Evolutionary conservation across 64 coral and sea anemone species (phyloP).

Genomic region (Catalaphyllia jardinei): DNA sequence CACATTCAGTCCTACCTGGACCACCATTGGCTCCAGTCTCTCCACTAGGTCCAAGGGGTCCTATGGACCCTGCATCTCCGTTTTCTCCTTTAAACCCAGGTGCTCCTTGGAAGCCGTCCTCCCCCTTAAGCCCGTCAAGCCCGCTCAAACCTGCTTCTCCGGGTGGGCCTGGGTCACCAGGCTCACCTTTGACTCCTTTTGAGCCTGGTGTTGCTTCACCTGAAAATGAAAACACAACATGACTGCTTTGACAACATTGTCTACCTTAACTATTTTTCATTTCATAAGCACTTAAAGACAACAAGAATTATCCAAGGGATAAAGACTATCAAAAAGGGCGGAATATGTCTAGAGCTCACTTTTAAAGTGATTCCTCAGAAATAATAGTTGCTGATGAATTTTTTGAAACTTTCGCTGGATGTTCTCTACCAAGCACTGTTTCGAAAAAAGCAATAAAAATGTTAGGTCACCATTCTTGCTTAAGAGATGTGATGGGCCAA

Average conservation of each 20-base stretch:
- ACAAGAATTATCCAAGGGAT: no score
- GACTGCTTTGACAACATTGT: not conserved
- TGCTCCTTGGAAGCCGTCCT: conserved; percentile 30
- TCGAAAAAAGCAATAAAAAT: no score
- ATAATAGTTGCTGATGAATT: no score
- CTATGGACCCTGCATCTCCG: conserved; percentile 25
- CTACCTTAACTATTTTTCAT: no score
- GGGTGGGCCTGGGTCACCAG: conserved; percentile 23
- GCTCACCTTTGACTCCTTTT: conserved; percentile 39
- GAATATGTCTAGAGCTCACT: no score
- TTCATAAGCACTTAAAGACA: no score
- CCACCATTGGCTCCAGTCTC: conserved; percentile 29
- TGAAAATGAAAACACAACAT: conserved; percentile 10
- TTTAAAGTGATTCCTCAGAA: no score
- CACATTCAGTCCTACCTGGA: not conserved
- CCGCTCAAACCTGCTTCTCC: conserved; percentile 60
- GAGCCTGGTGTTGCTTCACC: conserved; percentile 58
- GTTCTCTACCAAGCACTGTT: no score
- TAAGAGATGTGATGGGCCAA: no score
- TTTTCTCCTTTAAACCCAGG: conserved; percentile 45
- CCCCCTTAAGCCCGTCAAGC: conserved; percentile 46
- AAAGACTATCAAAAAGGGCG: no score
- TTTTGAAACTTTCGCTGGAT: no score
- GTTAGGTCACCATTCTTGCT: no score
- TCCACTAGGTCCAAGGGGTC: conserved; percentile 57